Base-by-base conservation (phyloP, 2,797 vertebrate species). In the Ispidina lecontei region DNA sequence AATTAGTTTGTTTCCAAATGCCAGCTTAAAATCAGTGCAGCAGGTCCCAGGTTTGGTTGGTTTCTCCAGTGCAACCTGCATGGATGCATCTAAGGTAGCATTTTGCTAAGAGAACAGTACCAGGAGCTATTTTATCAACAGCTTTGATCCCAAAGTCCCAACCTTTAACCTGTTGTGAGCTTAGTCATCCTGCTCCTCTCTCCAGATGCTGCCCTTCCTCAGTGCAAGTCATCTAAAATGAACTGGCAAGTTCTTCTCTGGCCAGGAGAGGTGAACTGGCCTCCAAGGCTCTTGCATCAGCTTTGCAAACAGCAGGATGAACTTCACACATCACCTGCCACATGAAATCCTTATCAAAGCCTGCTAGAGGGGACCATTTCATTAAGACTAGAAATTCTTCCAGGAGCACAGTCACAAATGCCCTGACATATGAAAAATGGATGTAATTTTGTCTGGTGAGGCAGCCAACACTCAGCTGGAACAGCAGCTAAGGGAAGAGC, bases 361-460 rank as follows among this genome's bases (percentile, higher is more conserved):
- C 70, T 95, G 87, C 82, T 94, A 41, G 82, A 94, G 85, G 91
- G 85, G 87, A 91, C 69, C 58, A 29, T 89, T 83, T 91, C 91
- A 91, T 88, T 84, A 92, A 89, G 75, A 44, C 46, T 83, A 43
- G 84, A 75, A 94, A 93, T 67, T 85, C 94, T 96, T 81, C 81
- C 3, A 60, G 94, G 90, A 97, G 58, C 41, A n/a, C 47, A 71
- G 91, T 85, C 97, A 95, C 93, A 94, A 94, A 73, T 91, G 55
- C 75, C 77, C 89, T 93, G 90, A 91, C 82, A 86, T 93, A 93
- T 81, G 94, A 96, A 96, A 35, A 95, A 90, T 49, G 84, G 73
- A 94, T 79, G 71, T 9, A 44, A 96, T 84, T 96, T 95, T 87
- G 96, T 92, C 86, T 73, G 78, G 90, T 83, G 87, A 96, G 95